Percentiles rank a stretch among this genome's conserved stretches.
phyloP scores from a whole-genome alignment of 2,113 vertebrate species.

The Gavialis gangeticus region DNA sequence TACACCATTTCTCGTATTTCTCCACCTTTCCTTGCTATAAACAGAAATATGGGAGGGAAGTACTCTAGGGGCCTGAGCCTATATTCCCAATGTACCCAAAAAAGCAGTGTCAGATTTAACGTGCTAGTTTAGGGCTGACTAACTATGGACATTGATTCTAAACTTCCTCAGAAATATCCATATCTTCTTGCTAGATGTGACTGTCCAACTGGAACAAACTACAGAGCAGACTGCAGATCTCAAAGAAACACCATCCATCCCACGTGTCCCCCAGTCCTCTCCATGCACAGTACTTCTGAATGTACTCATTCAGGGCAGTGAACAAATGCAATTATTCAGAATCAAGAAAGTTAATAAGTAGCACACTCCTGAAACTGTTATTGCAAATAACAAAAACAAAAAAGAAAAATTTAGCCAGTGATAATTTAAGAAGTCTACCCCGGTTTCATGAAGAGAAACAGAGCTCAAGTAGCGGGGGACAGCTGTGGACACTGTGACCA shows the following conservation, averaged over 20 bases:
- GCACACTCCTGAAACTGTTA: background rate
- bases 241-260: background rate
- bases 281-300: rapidly evolving
- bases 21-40: background rate
- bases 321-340: background rate
- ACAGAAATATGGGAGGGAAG: background rate
- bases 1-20: background rate
- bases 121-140: background rate
- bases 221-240: background rate
- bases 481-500: background rate
- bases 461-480: rapidly evolving
- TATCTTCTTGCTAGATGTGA: background rate
- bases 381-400: background rate
- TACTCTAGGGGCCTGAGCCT: background rate
- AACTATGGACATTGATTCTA: background rate
- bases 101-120: background rate
- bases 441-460: background rate
- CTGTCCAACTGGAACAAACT: background rate
- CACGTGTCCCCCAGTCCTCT: too few relatives aligned
- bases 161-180: background rate
- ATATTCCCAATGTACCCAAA: background rate
- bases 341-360: background rate
- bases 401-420: background rate
- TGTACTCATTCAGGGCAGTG: background rate
- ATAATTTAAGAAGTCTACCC: background rate